These are phyloP conservation scores for Apotomis betuletana DNA, from an alignment of 2,888 invertebrate species.

Conservation along the genomic window DNA sequence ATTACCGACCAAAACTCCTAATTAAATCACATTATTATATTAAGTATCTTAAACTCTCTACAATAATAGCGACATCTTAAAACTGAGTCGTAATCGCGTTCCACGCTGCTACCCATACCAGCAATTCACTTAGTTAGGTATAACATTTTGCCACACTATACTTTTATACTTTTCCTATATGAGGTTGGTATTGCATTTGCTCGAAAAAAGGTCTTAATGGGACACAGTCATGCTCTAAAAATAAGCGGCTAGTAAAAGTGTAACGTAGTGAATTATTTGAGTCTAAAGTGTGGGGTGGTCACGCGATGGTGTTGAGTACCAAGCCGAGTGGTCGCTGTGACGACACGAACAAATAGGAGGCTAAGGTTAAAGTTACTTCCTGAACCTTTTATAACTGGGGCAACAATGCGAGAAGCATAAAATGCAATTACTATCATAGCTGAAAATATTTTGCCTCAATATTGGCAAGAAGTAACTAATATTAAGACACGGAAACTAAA, in stretches of 20 bases:
- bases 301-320: constrained; percentile 23
- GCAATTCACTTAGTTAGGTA: not conserved
- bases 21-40: constrained; percentile 2
- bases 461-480: too few species aligned
- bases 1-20: not conserved
- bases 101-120: not conserved
- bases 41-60: not conserved
- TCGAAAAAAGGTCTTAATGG: constrained; percentile 23
- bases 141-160: not conserved
- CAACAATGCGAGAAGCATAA: not conserved
- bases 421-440: not conserved
- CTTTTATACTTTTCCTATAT: not conserved
- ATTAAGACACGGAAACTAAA: too few species aligned
- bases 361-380: constrained; percentile 5
- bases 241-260: constrained; percentile 37
- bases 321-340: constrained; percentile 7
- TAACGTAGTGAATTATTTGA: constrained; percentile 32
- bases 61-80: not conserved
- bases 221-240: constrained; percentile 36
- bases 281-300: constrained; percentile 21
- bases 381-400: not conserved
- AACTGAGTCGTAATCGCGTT: not conserved
- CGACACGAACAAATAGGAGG: constrained; percentile 11
- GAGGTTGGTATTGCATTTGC: not conserved
- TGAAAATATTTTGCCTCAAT: not conserved